Percentiles rank a stretch among this genome's conserved stretches.
Conservation (phyloP, 2,113 vertebrate species). For the Orthonyx spaldingii region DNA sequence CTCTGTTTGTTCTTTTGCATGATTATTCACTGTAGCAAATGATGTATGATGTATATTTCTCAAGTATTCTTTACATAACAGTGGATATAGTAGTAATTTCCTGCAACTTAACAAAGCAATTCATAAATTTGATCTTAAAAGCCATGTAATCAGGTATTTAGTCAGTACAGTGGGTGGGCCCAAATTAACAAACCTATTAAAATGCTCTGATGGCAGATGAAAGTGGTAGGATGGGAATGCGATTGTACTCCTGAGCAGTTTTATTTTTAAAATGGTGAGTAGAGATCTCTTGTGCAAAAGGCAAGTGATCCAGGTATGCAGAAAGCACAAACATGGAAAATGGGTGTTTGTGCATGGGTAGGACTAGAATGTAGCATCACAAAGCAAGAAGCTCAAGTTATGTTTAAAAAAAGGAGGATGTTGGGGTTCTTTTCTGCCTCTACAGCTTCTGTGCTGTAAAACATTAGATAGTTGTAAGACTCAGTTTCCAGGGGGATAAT, state of each 20-base stretch:
- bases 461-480: neutral
- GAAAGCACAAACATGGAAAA: neutral
- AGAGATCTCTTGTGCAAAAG: neutral
- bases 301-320: neutral
- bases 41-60: neutral
- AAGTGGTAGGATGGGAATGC: neutral
- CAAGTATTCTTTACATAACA: neutral
- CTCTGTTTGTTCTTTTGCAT: neutral
- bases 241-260: neutral
- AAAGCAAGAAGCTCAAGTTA: neutral
- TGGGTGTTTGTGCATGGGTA: neutral
- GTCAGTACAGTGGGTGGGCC: neutral
- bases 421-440: neutral
- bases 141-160: neutral
- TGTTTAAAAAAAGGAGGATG: neutral
- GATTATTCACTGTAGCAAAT: neutral
- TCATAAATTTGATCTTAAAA: neutral
- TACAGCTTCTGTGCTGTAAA: neutral
- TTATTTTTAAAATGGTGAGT: neutral
- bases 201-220: neutral
- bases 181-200: neutral
- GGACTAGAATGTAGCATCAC: neutral
- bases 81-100: neutral
- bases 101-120: neutral
- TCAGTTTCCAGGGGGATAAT: neutral